phyloP scores from a whole-genome alignment of 2,113 vertebrate species.

The Grus americana region DNA sequence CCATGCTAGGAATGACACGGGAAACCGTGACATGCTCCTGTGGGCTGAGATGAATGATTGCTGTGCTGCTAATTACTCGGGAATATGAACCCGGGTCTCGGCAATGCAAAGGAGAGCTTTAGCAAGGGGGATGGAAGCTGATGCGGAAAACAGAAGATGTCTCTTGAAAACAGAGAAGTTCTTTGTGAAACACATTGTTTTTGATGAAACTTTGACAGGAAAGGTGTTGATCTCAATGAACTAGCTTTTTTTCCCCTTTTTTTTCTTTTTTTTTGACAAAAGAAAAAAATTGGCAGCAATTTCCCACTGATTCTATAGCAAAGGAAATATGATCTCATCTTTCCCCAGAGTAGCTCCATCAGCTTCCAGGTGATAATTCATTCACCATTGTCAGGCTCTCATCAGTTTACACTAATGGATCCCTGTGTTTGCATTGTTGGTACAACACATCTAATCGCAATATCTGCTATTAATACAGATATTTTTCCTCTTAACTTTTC shows the following conservation, averaged over 20 bases:
- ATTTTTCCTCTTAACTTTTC: not conserved
- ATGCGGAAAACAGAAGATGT: not conserved
- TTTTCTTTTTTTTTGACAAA: not conserved
- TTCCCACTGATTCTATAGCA: not conserved
- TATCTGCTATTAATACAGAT: not conserved
- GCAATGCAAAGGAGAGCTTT: not conserved
- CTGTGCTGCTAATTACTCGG: not conserved
- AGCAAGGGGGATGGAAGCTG: not conserved
- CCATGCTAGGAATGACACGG: accelerated
- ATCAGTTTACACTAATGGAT: not conserved
- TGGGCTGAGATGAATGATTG: not conserved
- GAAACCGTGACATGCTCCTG: not conserved
- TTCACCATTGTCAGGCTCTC: conserved; percentile 21
- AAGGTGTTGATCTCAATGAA: conserved; percentile 40
- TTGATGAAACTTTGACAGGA: conserved; percentile 10
- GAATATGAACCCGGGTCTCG: not conserved
- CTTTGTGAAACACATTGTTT: not conserved
- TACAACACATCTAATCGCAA: not conserved
- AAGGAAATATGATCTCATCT: conserved; percentile 60
- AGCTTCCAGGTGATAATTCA: conserved; percentile 57
- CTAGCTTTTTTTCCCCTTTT: no score
- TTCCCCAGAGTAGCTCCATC: conserved; percentile 5
- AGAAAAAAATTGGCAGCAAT: not conserved
- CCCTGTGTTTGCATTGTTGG: not conserved
- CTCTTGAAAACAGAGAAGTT: not conserved